Evolutionary conservation across 2,113 vertebrate species (phyloP).

Genomic region (Furnarius figulus): DNA sequence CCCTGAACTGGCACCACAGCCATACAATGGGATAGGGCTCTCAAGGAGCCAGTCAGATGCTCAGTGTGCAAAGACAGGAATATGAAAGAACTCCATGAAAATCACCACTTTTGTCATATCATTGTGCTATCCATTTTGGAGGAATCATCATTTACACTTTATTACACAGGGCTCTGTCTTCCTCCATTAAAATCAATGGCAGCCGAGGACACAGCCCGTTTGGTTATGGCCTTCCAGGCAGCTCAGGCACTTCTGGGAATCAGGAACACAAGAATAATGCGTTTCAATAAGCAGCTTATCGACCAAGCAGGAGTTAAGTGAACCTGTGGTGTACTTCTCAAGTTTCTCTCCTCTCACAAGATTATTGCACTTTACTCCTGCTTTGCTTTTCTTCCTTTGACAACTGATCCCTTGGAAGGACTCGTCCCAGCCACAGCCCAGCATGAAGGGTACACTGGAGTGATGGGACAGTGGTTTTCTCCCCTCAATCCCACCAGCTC

Average conservation of each 20-base stretch:
- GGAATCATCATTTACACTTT: neutral
- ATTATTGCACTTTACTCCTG: neutral
- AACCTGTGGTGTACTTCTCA: conserved; percentile 41
- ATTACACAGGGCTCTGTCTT: neutral
- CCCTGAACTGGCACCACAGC: neutral
- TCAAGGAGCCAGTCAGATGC: neutral
- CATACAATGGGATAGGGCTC: rapidly evolving
- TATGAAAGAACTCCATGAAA: neutral
- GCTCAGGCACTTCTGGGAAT: conserved; percentile 32
- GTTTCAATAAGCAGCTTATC: conserved; percentile 57
- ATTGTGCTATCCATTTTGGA: neutral
- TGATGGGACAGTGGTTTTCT: neutral
- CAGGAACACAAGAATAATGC: conserved; percentile 50
- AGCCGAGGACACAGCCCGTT: neutral
- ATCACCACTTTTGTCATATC: neutral
- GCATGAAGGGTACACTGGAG: neutral
- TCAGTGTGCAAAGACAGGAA: neutral
- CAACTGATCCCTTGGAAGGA: neutral
- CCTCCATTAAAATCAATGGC: conserved; percentile 5
- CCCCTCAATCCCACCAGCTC: neutral
- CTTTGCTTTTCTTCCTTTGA: conserved; percentile 9
- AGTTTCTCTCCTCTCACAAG: neutral
- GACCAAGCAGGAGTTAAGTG: conserved; percentile 50
- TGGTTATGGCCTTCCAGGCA: conserved; percentile 7
- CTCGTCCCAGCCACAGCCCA: neutral